Conservation (phyloP, 1,140 invertebrate species). For the Scaptomyza hsui region DNA sequence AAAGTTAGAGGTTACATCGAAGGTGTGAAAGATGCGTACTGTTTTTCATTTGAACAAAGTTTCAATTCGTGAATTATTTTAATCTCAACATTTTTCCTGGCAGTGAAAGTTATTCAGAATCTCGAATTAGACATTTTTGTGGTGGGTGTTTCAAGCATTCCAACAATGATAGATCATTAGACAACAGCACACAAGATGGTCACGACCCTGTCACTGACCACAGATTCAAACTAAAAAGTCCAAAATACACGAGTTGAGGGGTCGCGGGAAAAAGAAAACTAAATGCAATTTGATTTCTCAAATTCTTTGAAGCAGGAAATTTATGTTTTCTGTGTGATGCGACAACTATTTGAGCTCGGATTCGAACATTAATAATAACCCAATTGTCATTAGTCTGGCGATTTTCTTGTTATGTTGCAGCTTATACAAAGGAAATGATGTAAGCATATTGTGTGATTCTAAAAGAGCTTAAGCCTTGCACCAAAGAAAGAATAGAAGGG, state of each 20-base stretch:
- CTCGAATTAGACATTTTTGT: conserved; percentile 8
- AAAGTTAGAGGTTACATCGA: too few species aligned
- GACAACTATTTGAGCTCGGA: conserved; percentile 7
- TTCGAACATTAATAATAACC: background rate
- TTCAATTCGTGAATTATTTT: background rate
- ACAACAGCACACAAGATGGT: conserved; percentile 21
- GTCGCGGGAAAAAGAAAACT: conserved; percentile 33
- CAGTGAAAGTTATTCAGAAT: conserved; percentile 46
- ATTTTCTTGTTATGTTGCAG: conserved; percentile 6
- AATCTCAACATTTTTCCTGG: conserved; percentile 39
- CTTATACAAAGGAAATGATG: conserved; percentile 19
- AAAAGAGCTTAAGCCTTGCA: background rate
- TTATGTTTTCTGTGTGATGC: conserved; percentile 18
- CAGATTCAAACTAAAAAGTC: conserved; percentile 5
- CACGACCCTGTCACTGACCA: conserved; percentile 36
- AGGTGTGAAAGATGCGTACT: too few species aligned
- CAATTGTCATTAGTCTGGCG: background rate
- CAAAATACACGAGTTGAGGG: conserved; percentile 13
- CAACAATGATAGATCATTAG: conserved; percentile 53
- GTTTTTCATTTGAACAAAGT: too few species aligned
- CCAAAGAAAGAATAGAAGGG: background rate
- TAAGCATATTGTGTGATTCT: background rate
- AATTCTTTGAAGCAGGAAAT: conserved; percentile 29
- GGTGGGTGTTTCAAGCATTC: conserved; percentile 27
- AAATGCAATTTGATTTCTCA: conserved; percentile 33